phyloP scores from a whole-genome alignment of 1,140 invertebrate genomes.

The Palaemon carinicauda region DNA sequence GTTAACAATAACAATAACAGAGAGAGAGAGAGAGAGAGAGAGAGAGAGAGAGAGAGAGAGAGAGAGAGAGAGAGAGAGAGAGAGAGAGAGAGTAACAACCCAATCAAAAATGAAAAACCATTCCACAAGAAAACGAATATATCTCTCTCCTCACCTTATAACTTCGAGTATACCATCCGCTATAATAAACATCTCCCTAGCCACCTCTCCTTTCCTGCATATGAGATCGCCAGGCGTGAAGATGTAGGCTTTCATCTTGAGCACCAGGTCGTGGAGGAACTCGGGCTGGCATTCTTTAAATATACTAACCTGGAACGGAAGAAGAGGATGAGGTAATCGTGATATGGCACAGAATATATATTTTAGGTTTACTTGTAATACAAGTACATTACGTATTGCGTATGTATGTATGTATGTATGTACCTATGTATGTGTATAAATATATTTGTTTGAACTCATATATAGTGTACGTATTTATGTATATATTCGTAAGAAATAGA shows the following conservation, averaged over 20 bases:
- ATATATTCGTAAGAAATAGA: too few species aligned
- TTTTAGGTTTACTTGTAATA: background rate
- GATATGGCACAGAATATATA: background rate
- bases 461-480: too few species aligned
- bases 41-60: too few species aligned
- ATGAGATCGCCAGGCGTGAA: constrained; percentile 97
- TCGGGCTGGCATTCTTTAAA: constrained; percentile 97
- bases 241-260: constrained; percentile 98
- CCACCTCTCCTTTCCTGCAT: constrained; percentile 92
- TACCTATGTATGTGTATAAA: background rate
- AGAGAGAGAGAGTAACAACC: background rate
- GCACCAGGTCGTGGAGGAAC: constrained; percentile 93
- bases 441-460: too few species aligned
- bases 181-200: constrained; percentile 98
- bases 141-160: constrained; percentile 70
- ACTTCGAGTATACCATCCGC: constrained; percentile 96
- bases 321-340: background rate
- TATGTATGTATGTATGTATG: background rate
- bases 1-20: too few species aligned
- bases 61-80: background rate
- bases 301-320: constrained; percentile 74
- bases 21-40: too few species aligned
- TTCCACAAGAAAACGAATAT: background rate
- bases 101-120: too few species aligned
- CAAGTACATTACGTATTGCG: background rate